A percentile compares a stretch with the other conserved stretches of the same genome.
Evolutionary conservation across 2,888 invertebrate species (phyloP).

Genomic region (Lordiphosa fenestrarum): DNA sequence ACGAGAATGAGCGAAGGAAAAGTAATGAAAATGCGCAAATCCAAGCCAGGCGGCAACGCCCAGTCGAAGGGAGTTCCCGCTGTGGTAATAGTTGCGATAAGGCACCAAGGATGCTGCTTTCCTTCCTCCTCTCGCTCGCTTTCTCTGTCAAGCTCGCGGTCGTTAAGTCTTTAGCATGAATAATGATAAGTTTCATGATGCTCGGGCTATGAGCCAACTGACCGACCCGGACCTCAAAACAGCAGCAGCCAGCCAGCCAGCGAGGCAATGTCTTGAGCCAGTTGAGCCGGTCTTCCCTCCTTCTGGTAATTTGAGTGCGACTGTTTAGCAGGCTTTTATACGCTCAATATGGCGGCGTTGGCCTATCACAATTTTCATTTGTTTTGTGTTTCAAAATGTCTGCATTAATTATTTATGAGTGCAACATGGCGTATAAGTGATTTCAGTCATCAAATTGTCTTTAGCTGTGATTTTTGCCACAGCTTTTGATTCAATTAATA

Average conservation of each 20-base stretch:
- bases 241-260: conserved; percentile 14
- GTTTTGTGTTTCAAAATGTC: conserved; percentile 37
- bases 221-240: conserved; percentile 13
- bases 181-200: conserved; percentile 67
- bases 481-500: conserved; percentile 51
- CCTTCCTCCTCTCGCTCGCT: conserved; percentile 8
- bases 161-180: conserved; percentile 75
- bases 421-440: conserved; percentile 64
- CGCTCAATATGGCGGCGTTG: conserved; percentile 55
- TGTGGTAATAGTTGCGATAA: conserved; percentile 64
- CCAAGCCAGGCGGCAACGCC: conserved; percentile 35
- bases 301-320: conserved; percentile 46
- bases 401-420: conserved; percentile 70
- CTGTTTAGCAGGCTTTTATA: conserved; percentile 61
- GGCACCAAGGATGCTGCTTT: conserved; percentile 32
- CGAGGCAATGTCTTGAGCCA: conserved; percentile 48
- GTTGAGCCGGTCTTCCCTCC: conserved; percentile 33
- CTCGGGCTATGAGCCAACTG: neutral
- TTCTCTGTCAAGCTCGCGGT: conserved; percentile 46
- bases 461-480: conserved; percentile 28
- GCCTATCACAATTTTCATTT: conserved; percentile 51
- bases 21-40: conserved; percentile 67
- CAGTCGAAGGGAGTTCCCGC: conserved; percentile 20
- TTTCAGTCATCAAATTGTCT: conserved; percentile 40
- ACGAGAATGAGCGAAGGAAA: conserved; percentile 26